A percentile compares a stretch with the other conserved stretches of the same genome.
phyloP scores from a whole-genome alignment of 2,888 invertebrate species.

The Blera fallax region DNA sequence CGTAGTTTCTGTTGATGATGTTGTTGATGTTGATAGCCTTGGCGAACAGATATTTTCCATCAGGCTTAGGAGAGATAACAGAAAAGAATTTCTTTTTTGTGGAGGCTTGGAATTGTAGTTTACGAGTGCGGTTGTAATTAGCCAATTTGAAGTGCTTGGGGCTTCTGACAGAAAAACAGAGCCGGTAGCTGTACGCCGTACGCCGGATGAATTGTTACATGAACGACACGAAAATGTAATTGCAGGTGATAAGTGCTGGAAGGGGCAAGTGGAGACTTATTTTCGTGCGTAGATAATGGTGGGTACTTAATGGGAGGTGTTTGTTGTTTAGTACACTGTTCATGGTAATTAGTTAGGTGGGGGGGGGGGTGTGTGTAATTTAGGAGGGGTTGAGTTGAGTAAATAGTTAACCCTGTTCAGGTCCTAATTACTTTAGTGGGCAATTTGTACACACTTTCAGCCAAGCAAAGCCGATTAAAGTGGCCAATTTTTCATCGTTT shows the following conservation, averaged over 20 bases:
- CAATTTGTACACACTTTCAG: too few species aligned
- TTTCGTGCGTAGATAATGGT: background rate
- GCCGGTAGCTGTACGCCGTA: background rate
- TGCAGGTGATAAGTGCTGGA: background rate
- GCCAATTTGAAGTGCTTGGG: constrained; percentile 5
- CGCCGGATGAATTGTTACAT: background rate
- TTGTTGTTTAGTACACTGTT: background rate
- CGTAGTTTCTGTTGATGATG: background rate
- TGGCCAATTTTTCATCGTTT: too few species aligned
- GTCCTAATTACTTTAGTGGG: background rate
- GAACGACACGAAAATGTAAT: constrained; percentile 21
- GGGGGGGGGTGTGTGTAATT: background rate
- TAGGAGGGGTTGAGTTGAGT: background rate
- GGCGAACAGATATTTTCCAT: constrained; percentile 14
- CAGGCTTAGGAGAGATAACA: constrained; percentile 11
- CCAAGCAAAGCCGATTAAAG: too few species aligned
- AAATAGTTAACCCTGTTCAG: background rate
- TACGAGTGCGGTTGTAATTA: constrained; percentile 19
- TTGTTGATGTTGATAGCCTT: constrained; percentile 10
- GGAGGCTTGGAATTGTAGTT: background rate
- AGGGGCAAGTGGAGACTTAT: background rate
- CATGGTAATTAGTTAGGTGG: background rate
- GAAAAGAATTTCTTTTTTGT: background rate
- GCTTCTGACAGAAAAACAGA: background rate
- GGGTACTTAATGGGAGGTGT: background rate